phyloP scores from a whole-genome alignment of 1,140 invertebrate species.

The Trachymyrmex cornetzi region DNA sequence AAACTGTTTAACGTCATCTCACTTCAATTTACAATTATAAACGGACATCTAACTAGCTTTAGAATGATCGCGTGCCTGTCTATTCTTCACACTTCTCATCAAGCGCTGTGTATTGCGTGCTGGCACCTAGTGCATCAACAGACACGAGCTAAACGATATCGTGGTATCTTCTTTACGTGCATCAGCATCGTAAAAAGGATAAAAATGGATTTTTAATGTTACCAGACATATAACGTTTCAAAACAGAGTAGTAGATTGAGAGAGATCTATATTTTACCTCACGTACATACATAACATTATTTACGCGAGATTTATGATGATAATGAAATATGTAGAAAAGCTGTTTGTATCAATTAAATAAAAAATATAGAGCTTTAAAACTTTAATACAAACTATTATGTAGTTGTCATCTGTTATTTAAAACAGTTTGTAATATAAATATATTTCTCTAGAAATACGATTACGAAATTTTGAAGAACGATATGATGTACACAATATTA shows the following conservation, averaged over 20 bases:
- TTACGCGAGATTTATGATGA: not conserved
- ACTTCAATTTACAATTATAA: slow-evolving; percentile 27
- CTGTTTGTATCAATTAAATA: not conserved
- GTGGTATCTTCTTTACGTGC: slow-evolving; percentile 20
- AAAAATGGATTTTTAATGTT: slow-evolving; percentile 34
- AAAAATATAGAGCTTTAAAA: slow-evolving; percentile 1
- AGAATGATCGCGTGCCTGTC: slow-evolving; percentile 70
- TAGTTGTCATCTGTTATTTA: not conserved
- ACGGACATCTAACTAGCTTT: slow-evolving; percentile 48
- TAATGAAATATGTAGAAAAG: not conserved
- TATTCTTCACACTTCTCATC: slow-evolving; percentile 49
- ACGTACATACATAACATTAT: not conserved
- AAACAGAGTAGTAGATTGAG: not conserved
- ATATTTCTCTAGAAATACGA: not conserved
- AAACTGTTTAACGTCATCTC: slow-evolving; percentile 13
- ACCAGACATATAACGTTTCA: not conserved
- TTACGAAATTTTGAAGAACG: not conserved
- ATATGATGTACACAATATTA: not conserved
- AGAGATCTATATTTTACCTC: not conserved
- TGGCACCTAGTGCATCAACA: slow-evolving; percentile 48
- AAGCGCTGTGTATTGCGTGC: slow-evolving; percentile 45
- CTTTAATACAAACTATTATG: not conserved
- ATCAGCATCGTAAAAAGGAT: not conserved
- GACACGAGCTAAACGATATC: slow-evolving; percentile 58
- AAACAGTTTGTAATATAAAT: not conserved